phyloP scores from a whole-genome alignment of 1,140 invertebrate species.

The Drosophila littoralis region DNA sequence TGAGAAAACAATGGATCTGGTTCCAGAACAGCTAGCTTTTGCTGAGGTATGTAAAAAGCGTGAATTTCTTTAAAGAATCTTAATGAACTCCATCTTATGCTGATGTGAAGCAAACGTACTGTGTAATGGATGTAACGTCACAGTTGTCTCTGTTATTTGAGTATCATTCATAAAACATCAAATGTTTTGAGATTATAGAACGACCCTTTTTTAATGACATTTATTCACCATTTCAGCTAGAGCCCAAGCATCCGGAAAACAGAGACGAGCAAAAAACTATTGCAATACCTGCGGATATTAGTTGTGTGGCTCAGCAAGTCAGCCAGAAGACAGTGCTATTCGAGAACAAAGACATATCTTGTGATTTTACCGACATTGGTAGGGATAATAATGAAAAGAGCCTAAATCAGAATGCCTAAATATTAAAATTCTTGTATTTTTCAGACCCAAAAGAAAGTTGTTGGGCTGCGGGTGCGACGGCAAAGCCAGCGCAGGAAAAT shows the following conservation, averaged over 20 bases:
- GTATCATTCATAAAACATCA: too few species aligned
- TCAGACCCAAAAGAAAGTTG: constrained; percentile 7
- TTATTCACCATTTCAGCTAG: constrained; percentile 7
- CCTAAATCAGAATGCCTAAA: background rate
- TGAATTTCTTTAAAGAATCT: too few species aligned
- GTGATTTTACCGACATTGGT: constrained; percentile 38
- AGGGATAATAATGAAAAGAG: background rate
- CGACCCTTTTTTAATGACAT: too few species aligned
- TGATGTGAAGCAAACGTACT: background rate
- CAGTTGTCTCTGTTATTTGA: too few species aligned
- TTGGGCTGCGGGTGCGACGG: background rate
- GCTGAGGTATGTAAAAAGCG: constrained; percentile 6
- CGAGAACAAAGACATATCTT: constrained; percentile 30
- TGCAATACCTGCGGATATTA: background rate
- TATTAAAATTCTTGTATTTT: background rate
- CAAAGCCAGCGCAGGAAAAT: constrained; percentile 21
- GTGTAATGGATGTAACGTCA: background rate
- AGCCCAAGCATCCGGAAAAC: constrained; percentile 8
- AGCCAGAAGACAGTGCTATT: constrained; percentile 37
- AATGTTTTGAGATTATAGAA: too few species aligned
- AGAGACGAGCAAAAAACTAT: background rate
- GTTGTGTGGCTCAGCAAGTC: background rate
- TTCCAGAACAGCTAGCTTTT: constrained; percentile 27
- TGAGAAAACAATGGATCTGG: constrained; percentile 62
- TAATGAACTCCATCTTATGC: too few species aligned